Percentiles rank a stretch among this genome's conserved stretches.
Evolutionary conservation across 2,888 invertebrate genomes (phyloP).

Genomic region (Tenodera sinensis): DNA sequence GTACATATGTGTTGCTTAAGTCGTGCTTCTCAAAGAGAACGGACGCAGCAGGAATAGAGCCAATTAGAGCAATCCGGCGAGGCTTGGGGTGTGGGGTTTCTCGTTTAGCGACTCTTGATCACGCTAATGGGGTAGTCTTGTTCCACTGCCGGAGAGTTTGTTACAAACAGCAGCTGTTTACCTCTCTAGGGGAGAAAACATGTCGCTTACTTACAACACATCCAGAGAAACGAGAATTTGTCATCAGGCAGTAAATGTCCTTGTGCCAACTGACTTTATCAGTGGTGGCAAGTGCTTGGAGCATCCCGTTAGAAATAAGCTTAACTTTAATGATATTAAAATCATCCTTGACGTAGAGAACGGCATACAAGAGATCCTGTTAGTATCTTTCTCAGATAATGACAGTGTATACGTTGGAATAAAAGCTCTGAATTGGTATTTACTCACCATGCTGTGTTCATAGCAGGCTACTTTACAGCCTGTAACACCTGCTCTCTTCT

Average conservation of each 20-base stretch:
- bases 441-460: too few species aligned
- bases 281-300: not conserved
- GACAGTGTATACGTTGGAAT: too few species aligned
- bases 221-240: not conserved
- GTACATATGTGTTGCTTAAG: not conserved
- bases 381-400: too few species aligned
- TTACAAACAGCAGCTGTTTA: not conserved
- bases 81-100: not conserved
- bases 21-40: not conserved
- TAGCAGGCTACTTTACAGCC: too few species aligned
- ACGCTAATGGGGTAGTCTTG: not conserved
- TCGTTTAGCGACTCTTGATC: not conserved
- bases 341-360: too few species aligned
- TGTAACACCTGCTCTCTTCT: too few species aligned
- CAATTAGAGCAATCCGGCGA: not conserved
- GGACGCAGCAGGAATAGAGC: not conserved
- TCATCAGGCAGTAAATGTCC: not conserved
- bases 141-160: not conserved
- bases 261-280: not conserved
- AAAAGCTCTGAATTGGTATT: too few species aligned
- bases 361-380: too few species aligned
- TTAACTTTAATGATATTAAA: too few species aligned
- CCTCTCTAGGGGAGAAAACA: not conserved
- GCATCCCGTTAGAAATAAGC: too few species aligned
- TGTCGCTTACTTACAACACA: not conserved